Evolutionary conservation across 2,888 invertebrate species (phyloP).

Genomic region (Cantharis rustica): DNA sequence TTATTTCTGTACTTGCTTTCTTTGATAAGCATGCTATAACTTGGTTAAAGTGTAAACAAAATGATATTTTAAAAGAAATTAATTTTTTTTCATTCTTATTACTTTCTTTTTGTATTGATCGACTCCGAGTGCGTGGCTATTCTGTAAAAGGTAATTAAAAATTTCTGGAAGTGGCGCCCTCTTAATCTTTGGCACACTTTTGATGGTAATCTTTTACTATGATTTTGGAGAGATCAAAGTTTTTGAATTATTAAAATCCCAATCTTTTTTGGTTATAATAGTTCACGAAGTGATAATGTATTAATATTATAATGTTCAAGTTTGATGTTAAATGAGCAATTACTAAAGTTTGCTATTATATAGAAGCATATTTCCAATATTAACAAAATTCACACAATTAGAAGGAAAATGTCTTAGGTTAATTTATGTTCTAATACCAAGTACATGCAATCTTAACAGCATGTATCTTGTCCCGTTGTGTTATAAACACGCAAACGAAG

Average conservation of each 20-base stretch:
- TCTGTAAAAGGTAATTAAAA: too few species aligned
- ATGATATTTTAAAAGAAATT: too few species aligned
- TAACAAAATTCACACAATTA: slow-evolving; percentile 7
- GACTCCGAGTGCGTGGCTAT: too few species aligned
- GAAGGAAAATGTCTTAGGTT: slow-evolving; percentile 7
- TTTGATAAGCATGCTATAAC: too few species aligned
- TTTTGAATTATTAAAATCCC: neutral
- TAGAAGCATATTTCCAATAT: neutral
- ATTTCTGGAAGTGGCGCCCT: too few species aligned
- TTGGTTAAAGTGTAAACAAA: too few species aligned
- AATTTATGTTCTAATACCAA: slow-evolving; percentile 24
- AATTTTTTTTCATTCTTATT: too few species aligned
- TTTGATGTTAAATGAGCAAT: neutral
- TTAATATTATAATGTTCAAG: neutral
- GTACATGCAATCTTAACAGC: slow-evolving; percentile 23
- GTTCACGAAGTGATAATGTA: neutral
- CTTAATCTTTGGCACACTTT: too few species aligned
- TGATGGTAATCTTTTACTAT: too few species aligned
- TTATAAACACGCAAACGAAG: slow-evolving; percentile 24
- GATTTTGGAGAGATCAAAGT: too few species aligned
- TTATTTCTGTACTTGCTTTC: too few species aligned
- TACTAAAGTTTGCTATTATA: neutral
- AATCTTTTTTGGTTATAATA: neutral
- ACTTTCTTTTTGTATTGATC: too few species aligned
- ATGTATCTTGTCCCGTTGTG: slow-evolving; percentile 25